These are phyloP conservation scores for Chalcosyrphus nemorum DNA, from an alignment of 2,888 invertebrate genomes.

Conservation along the genomic window DNA sequence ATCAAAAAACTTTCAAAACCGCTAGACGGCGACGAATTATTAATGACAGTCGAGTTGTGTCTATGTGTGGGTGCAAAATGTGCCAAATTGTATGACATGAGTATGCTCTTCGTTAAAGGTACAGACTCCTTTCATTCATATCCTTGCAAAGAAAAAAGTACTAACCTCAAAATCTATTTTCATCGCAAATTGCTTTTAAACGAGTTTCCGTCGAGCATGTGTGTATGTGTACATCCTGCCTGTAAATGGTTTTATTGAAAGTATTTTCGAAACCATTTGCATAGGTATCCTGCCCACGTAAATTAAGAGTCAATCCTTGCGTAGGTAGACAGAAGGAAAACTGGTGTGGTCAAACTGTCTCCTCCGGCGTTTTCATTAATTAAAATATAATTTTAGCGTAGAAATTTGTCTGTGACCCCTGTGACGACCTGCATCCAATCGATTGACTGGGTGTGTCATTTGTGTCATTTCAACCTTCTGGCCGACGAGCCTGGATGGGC, in stretches of 20 bases:
- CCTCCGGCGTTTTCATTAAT: slow-evolving; percentile 25
- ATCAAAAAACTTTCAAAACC: no score
- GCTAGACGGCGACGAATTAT: neutral
- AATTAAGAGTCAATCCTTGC: neutral
- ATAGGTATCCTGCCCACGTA: neutral
- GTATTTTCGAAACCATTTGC: neutral
- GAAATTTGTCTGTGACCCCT: slow-evolving; percentile 20
- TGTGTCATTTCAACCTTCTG: slow-evolving; percentile 1
- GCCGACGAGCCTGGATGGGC: neutral
- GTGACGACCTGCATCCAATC: slow-evolving; percentile 26
- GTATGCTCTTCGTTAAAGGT: neutral
- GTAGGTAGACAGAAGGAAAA: neutral
- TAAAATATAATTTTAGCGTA: slow-evolving; percentile 13
- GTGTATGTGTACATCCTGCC: neutral
- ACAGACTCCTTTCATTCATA: neutral
- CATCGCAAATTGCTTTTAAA: neutral
- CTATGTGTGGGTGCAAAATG: neutral
- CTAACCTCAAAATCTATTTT: neutral
- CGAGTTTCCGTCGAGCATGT: neutral
- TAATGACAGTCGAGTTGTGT: slow-evolving; percentile 9
- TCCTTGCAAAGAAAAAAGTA: no score
- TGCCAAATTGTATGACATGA: neutral
- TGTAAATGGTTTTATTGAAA: neutral
- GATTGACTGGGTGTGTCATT: neutral
- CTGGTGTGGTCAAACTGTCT: neutral